phyloP scores from a whole-genome alignment of 2,888 invertebrate genomes.

The Aromia moschata region DNA sequence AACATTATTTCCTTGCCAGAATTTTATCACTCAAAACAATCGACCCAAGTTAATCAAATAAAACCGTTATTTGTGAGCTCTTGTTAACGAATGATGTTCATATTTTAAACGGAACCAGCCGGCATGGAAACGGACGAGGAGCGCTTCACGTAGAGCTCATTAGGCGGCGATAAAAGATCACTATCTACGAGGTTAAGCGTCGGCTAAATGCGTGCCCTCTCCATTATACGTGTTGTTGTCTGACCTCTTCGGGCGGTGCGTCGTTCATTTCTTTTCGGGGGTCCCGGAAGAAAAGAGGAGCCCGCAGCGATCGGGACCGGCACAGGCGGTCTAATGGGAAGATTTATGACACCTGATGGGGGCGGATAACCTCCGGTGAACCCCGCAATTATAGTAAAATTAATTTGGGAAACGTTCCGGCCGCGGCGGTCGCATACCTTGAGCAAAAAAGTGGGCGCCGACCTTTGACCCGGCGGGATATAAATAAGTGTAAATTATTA shows the following conservation, averaged over 20 bases:
- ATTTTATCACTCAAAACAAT: no score
- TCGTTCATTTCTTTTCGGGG: conserved; percentile 10
- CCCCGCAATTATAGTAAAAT: conserved; percentile 18
- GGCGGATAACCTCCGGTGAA: conserved; percentile 9
- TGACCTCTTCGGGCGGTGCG: conserved; percentile 17
- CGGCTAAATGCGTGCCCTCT: conserved; percentile 1
- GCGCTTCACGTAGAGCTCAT: conserved; percentile 1
- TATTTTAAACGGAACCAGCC: no score
- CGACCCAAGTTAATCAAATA: no score
- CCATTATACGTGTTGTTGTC: conserved; percentile 13
- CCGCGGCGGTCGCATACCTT: background rate
- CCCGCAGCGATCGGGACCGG: conserved; percentile 7
- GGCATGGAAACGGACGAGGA: no score
- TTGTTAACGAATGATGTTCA: no score
- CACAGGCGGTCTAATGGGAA: conserved; percentile 13
- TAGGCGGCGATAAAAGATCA: conserved; percentile 9
- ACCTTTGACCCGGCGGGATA: background rate
- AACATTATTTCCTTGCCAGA: no score
- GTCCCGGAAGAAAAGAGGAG: background rate
- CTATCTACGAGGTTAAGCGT: conserved; percentile 3
- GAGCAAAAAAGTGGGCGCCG: background rate
- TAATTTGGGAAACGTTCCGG: conserved; percentile 7
- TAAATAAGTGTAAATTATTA: background rate
- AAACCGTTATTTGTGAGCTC: no score
- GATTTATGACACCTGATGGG: conserved; percentile 10